Conservation (phyloP, 2,797 vertebrate species). For the Aeoliscus strigatus region DNA sequence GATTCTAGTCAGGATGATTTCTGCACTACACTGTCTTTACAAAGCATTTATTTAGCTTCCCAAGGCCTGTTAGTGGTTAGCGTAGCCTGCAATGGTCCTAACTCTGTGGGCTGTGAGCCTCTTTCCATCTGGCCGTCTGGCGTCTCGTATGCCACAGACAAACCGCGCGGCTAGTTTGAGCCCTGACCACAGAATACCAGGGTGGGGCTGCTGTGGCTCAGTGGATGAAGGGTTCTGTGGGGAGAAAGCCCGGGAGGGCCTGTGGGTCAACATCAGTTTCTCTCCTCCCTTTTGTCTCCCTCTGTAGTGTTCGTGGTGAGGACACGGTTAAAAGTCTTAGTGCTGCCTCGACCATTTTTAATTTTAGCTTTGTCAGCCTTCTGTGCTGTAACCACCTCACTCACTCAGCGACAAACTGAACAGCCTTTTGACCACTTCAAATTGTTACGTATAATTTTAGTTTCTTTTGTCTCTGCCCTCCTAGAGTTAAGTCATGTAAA, state of each 20-base stretch:
- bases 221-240: conserved; percentile 23
- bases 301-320: conserved; percentile 16
- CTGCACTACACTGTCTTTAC: conserved; percentile 64
- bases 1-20: conserved; percentile 43
- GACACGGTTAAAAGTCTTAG: too few species aligned
- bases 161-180: conserved; percentile 48
- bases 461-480: too few species aligned
- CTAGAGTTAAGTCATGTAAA: too few species aligned
- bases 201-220: conserved; percentile 55
- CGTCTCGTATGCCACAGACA: conserved; percentile 63
- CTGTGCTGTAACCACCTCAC: too few species aligned
- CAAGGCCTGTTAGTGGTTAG: conserved; percentile 57
- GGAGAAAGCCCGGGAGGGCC: conserved; percentile 17
- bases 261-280: conserved; percentile 21
- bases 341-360: conserved; percentile 9
- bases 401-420: too few species aligned
- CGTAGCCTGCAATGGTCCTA: conserved; percentile 48
- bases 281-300: neutral
- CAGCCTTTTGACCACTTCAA: too few species aligned
- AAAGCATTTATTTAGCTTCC: conserved; percentile 67
- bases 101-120: conserved; percentile 62
- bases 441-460: too few species aligned
- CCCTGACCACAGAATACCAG: conserved; percentile 68
- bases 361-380: too few species aligned
- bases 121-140: conserved; percentile 72